Conservation (phyloP, 2,797 vertebrate genomes). For the Coregonus ussuriensis region DNA sequence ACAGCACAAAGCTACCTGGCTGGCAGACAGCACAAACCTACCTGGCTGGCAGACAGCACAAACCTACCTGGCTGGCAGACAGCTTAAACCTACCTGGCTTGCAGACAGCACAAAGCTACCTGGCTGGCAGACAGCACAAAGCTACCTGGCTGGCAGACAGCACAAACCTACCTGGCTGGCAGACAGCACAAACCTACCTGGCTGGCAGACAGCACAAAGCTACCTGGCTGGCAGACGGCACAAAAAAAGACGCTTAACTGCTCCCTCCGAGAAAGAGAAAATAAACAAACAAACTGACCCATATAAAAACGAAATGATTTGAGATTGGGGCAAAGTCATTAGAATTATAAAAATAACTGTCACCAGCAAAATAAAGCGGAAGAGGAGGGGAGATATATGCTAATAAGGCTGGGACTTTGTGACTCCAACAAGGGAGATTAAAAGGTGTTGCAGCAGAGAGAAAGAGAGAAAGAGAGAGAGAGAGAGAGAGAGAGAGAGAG, state of each 20-base stretch:
- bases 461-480: not conserved
- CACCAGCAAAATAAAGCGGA: conserved; percentile 47
- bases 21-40: not conserved
- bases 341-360: conserved; percentile 63
- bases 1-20: not conserved
- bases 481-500: not conserved
- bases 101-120: not conserved
- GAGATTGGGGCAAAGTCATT: conserved; percentile 59
- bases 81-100: not conserved
- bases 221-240: not conserved
- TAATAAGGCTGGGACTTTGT: conserved; percentile 56
- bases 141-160: not conserved
- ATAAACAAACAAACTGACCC: conserved; percentile 63
- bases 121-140: not conserved
- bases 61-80: not conserved
- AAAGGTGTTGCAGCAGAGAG: conserved; percentile 50
- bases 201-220: not conserved
- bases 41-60: too few relatives aligned
- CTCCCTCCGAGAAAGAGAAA: not conserved
- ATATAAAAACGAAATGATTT: conserved; percentile 63
- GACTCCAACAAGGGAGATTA: conserved; percentile 61
- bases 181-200: not conserved
- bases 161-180: not conserved
- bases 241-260: not conserved
- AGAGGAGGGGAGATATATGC: conserved; percentile 47